A percentile compares a stretch with the other conserved stretches of the same genome.
Evolutionary conservation across 64 coral and sea anemone genomes (phyloP).

Genomic region (Acropora yongei): DNA sequence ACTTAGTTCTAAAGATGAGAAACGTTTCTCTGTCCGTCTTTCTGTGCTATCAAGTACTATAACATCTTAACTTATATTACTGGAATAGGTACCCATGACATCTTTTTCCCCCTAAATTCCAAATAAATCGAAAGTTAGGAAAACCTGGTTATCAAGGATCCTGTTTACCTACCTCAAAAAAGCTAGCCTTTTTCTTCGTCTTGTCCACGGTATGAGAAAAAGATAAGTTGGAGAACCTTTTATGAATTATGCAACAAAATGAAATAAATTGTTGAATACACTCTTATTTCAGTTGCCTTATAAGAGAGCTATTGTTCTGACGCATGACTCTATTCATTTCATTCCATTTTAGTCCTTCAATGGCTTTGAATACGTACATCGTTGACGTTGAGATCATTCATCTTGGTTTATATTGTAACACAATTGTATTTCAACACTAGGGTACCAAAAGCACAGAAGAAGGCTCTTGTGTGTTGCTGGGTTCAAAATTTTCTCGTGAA

Average conservation of each 20-base stretch:
- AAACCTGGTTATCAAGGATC: background rate
- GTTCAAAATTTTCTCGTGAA: background rate
- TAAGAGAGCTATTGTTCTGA: background rate
- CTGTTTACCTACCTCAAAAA: too few relatives aligned
- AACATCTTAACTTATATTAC: background rate
- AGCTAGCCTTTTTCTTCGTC: too few relatives aligned
- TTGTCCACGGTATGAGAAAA: too few relatives aligned
- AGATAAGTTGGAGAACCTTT: too few relatives aligned
- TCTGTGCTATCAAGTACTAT: background rate
- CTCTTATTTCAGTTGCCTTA: background rate
- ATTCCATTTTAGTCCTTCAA: background rate
- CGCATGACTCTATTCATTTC: background rate
- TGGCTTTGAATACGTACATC: background rate
- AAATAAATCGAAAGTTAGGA: background rate
- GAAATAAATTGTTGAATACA: background rate
- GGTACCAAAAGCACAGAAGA: background rate
- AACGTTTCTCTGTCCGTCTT: too few relatives aligned
- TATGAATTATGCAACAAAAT: too few relatives aligned
- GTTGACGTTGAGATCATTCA: too few relatives aligned
- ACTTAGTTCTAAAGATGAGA: too few relatives aligned
- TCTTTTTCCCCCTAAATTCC: background rate
- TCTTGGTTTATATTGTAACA: background rate
- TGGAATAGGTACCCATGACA: background rate
- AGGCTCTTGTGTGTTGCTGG: background rate
- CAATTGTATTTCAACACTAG: background rate